Base-by-base conservation (phyloP, 2,888 invertebrate species). In the Arenicola marina region DNA sequence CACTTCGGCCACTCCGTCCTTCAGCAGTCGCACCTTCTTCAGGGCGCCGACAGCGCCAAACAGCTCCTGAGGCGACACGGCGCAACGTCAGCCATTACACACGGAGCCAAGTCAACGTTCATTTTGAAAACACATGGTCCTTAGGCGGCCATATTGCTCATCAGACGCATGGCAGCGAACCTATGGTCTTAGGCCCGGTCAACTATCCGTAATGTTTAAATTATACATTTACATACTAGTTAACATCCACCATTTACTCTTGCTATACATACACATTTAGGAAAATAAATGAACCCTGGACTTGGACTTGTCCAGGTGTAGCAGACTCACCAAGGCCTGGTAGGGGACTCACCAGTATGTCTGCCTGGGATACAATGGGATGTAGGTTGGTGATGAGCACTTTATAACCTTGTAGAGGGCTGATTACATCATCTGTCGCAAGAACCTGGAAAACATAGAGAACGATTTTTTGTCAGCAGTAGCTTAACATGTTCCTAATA, bases 1-100 rank as follows among this genome's bases (percentile, higher is more conserved):
- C 1, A 95, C 94, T 85, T 95, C 95, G 0, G 95, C 95, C 1
- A 91, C 90, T 0, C 95, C 95, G 0, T 91, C 90, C 51, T 93
- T 89, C 18, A 93, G 90, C 73, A 95, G 86, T 73, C 91, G 89
- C 0, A 93, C 93, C 69, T 91, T 90, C 61, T 91, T 85, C 78
- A 95, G 87, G 51, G 92, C 90, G 0, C 95, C 95, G 66, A 95
- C 90, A 79, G 95, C 95, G 77, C 93, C 93, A 86, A 96, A 95
- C 51, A 96, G 85, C 84, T 96, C 96, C 92, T 92, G 72, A 32
- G 66, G 56, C 7, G 21, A 29, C n/a, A n/a, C n/a, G n/a, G n/a
- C 15, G 31, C 11, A 48, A 15, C 7, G 48, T 18, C 48, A 48
- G 48, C 21, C 7, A 48, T 38, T 38, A 15, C 38, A n/a, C 38